Evolutionary conservation across 2,888 invertebrate genomes (phyloP), one percentile per base, ranked within the genome.

Genomic region (Leucoptera coffeella): DNA sequence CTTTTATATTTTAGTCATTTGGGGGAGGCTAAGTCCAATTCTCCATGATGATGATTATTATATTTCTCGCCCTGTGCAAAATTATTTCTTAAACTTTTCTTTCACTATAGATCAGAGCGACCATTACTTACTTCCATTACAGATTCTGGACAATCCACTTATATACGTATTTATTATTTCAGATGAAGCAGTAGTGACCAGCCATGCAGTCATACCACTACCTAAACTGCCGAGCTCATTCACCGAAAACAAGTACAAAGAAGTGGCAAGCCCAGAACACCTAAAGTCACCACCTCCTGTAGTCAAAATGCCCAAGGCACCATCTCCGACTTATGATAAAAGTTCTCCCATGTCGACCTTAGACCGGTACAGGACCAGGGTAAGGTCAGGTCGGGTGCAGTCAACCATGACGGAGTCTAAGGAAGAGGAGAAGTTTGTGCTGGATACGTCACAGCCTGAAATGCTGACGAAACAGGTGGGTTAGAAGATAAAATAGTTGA

Each of bases 381-480:
- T 48, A 33, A 49, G 69, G 33, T 59, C 67, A 1, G 48, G 43
- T 13, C 48, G 59, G 41, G 64, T 67, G 28, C 55, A 58, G 32
- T 54, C 52, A 1, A 54, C 40, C 25, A 28, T 52, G 15, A 10
- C 15, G 26, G 62, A 53, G 23, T 50, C 45, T 27, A 52, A 44
- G 31, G 50, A 64, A 51, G 78, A 88, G 60, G 79, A 80, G 65
- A 73, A 86, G 65, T 76, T 81, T 44, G 77, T 82, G 52, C 65
- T 83, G 64, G 79, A 88, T 64, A 62, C 74, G 34, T 74, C 75
- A 31, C 74, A 74, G 38, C 74, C 73, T 14, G 78, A 79, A 39
- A 61, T 54, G 35, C 53, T 73, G 35, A 65, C 67, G 41, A 72
- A 72, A 36, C 69, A 71, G 59, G 72, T 67, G 32, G 32, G 11